phyloP scores from a whole-genome alignment of 2,888 invertebrate genomes.

The Cataglyphis albicans region DNA sequence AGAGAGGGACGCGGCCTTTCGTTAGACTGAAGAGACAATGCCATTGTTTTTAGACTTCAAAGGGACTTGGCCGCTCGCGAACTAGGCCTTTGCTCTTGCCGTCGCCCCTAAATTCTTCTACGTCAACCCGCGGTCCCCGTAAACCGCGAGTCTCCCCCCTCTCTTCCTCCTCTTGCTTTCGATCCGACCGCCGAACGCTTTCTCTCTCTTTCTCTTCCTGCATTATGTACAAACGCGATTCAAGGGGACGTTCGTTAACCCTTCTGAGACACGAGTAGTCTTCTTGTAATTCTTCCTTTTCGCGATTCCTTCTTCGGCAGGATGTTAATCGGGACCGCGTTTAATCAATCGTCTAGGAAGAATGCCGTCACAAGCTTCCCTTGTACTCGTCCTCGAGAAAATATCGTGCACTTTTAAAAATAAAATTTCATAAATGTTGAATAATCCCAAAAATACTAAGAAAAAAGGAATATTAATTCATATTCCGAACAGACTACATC shows the following conservation, averaged over 20 bases:
- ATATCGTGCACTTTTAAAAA: background rate
- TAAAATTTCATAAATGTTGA: background rate
- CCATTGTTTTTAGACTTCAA: constrained; percentile 86
- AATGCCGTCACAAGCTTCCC: constrained; percentile 7
- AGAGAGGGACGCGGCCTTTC: constrained; percentile 76
- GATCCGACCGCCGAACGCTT: constrained; percentile 43
- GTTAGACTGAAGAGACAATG: constrained; percentile 86
- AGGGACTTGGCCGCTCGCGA: constrained; percentile 83
- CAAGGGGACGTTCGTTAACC: constrained; percentile 83
- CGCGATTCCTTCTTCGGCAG: constrained; percentile 29
- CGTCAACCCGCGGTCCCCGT: constrained; percentile 82
- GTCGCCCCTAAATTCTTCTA: constrained; percentile 86
- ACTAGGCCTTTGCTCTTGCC: constrained; percentile 85
- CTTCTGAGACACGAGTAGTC: constrained; percentile 58
- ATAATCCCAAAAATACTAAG: background rate
- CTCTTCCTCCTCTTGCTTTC: constrained; percentile 41
- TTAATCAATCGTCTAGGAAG: constrained; percentile 56
- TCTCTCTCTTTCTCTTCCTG: constrained; percentile 62
- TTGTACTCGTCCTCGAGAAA: background rate
- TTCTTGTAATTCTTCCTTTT: constrained; percentile 37
- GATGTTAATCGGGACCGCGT: constrained; percentile 62
- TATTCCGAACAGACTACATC: background rate
- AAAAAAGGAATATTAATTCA: background rate
- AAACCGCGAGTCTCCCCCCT: constrained; percentile 74
- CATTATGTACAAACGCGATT: constrained; percentile 80